phyloP scores from a whole-genome alignment of 2,888 invertebrate genomes.

The Coronaproctus castanopsis region DNA sequence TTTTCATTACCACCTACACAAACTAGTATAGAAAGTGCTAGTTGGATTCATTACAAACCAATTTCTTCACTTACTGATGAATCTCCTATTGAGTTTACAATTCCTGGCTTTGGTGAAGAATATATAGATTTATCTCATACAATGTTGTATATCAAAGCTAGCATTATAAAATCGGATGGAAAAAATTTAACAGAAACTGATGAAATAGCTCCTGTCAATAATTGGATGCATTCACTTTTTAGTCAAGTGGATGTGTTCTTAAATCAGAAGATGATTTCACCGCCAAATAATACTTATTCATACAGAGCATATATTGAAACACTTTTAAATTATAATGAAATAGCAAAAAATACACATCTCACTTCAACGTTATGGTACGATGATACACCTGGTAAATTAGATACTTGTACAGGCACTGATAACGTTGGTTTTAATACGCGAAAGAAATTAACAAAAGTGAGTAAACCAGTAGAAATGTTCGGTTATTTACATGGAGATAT shows the following conservation, averaged over 20 bases:
- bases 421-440: constrained; percentile 8
- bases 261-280: constrained; percentile 21
- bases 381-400: constrained; percentile 15
- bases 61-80: constrained; percentile 19
- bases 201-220: constrained; percentile 19
- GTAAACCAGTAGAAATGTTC: constrained; percentile 9
- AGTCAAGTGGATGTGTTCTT: constrained; percentile 20
- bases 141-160: constrained; percentile 17
- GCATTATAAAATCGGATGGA: constrained; percentile 17
- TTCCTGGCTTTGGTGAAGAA: constrained; percentile 19
- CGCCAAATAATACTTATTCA: constrained; percentile 19
- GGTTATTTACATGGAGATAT: constrained; percentile 19
- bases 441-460: not conserved
- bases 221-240: constrained; percentile 19
- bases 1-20: constrained; percentile 20
- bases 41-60: constrained; percentile 20
- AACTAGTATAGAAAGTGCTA: constrained; percentile 18
- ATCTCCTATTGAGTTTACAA: constrained; percentile 20
- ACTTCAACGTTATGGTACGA: constrained; percentile 15
- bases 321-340: constrained; percentile 18
- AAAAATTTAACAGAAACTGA: constrained; percentile 6
- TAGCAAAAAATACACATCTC: constrained; percentile 19
- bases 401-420: constrained; percentile 1
- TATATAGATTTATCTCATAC: constrained; percentile 20
- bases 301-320: constrained; percentile 21